These are phyloP conservation scores for Cybosia mesomella DNA, from an alignment of 2,888 invertebrate genomes.

Conservation along the genomic window DNA sequence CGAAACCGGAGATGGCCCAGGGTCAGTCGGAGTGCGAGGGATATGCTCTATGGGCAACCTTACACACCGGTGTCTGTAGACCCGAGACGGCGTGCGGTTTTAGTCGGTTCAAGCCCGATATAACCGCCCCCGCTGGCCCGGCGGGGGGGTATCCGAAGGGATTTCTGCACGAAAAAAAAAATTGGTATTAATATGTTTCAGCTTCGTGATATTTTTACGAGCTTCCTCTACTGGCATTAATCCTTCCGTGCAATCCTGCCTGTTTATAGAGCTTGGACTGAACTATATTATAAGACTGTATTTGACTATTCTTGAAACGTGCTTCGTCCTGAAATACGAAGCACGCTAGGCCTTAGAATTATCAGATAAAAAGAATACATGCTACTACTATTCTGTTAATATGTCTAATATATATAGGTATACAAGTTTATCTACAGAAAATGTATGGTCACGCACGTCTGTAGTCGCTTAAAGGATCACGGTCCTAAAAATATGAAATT, in stretches of 20 bases:
- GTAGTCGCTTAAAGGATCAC: conserved; percentile 3
- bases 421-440: not conserved
- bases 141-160: not conserved
- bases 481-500: conserved; percentile 4
- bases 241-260: not conserved
- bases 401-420: not conserved
- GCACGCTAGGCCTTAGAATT: not conserved
- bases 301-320: not conserved
- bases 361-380: too few relatives aligned
- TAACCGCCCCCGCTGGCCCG: too few relatives aligned
- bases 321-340: not conserved
- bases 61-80: too few relatives aligned
- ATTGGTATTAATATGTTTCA: not conserved
- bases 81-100: too few relatives aligned
- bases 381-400: not conserved
- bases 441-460: not conserved
- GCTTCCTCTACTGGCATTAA: not conserved
- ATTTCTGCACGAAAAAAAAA: too few relatives aligned
- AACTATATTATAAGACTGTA: too few relatives aligned
- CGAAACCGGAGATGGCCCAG: too few relatives aligned
- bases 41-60: too few relatives aligned
- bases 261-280: too few relatives aligned
- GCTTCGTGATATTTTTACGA: not conserved
- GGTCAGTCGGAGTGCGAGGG: too few relatives aligned
- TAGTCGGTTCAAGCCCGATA: too few relatives aligned